Percentiles rank a stretch among this genome's conserved stretches.
phyloP scores from a whole-genome alignment of 2,113 vertebrate genomes.

The Gallinago media region DNA sequence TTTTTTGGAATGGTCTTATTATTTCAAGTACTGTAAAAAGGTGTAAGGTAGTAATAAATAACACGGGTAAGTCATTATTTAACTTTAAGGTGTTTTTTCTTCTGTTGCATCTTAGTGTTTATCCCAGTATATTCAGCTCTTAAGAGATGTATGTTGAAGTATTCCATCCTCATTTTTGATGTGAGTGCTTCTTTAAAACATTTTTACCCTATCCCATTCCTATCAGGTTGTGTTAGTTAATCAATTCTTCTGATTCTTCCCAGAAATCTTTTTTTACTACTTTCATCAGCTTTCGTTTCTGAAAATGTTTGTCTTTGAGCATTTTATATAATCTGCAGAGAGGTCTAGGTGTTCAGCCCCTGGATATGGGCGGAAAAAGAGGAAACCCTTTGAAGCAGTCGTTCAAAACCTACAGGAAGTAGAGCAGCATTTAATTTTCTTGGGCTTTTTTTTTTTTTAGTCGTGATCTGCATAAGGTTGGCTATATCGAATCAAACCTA shows the following conservation, averaged over 20 bases:
- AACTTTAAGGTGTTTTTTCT: background rate
- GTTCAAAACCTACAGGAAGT: background rate
- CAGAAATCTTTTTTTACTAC: background rate
- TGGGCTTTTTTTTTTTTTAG: background rate
- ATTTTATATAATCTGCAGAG: background rate
- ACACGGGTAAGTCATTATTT: background rate
- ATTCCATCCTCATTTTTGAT: background rate
- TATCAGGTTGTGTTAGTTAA: background rate
- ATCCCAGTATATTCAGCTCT: background rate
- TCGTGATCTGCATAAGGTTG: background rate
- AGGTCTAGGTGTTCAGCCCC: background rate
- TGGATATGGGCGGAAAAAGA: background rate
- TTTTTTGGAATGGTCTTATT: background rate
- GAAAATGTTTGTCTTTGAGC: background rate
- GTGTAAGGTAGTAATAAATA: background rate
- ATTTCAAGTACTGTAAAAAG: background rate
- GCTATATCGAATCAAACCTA: background rate
- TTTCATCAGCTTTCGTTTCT: background rate
- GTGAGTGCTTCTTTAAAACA: background rate
- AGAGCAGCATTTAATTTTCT: background rate
- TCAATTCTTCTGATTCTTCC: background rate
- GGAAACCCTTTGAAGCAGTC: background rate
- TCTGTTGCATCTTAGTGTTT: background rate
- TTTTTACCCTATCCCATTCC: background rate
- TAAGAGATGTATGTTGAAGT: background rate